These are phyloP conservation scores for Enteromius anoplus DNA, from an alignment of 2,797 vertebrate genomes.

Conservation along the genomic window DNA sequence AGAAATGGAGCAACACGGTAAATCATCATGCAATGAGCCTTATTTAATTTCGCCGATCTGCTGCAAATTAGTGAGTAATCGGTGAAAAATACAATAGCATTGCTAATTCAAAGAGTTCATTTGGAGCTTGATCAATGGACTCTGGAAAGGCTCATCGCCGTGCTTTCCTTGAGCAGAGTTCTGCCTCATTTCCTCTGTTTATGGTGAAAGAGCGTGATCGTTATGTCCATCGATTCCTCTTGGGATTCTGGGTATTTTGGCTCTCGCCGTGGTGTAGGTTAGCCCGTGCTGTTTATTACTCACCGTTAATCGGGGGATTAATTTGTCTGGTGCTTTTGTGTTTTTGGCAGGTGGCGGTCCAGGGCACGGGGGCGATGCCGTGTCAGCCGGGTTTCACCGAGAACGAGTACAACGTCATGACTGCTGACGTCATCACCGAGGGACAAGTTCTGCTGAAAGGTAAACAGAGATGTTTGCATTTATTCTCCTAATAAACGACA, in stretches of 20 bases:
- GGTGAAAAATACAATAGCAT: slow-evolving; percentile 34
- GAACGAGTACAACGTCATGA: slow-evolving; percentile 80
- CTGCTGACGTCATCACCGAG: slow-evolving; percentile 78
- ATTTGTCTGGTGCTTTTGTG: slow-evolving; percentile 45
- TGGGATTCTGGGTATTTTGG: slow-evolving; percentile 27
- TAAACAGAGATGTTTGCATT: slow-evolving; percentile 63
- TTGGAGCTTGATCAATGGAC: slow-evolving; percentile 36
- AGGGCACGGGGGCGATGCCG: slow-evolving; percentile 76
- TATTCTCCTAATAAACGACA: background rate
- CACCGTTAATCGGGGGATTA: slow-evolving; percentile 41
- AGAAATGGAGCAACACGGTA: slow-evolving; percentile 39
- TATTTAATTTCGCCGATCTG: slow-evolving; percentile 45
- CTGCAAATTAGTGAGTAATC: slow-evolving; percentile 40
- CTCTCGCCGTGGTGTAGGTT: slow-evolving; percentile 1
- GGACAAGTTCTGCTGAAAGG: slow-evolving; percentile 87
- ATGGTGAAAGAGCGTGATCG: slow-evolving; percentile 33
- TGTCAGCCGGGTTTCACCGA: slow-evolving; percentile 88
- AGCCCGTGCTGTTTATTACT: slow-evolving; percentile 37
- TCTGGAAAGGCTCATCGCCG: slow-evolving; percentile 14
- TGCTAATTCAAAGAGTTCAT: slow-evolving; percentile 42
- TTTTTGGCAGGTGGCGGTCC: slow-evolving; percentile 78
- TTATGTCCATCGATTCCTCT: slow-evolving; percentile 35
- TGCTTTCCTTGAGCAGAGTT: slow-evolving; percentile 35
- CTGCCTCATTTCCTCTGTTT: slow-evolving; percentile 49
- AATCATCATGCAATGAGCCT: slow-evolving; percentile 37